phyloP scores from a whole-genome alignment of 2,113 vertebrate species.

The Pampusana beccarii region DNA sequence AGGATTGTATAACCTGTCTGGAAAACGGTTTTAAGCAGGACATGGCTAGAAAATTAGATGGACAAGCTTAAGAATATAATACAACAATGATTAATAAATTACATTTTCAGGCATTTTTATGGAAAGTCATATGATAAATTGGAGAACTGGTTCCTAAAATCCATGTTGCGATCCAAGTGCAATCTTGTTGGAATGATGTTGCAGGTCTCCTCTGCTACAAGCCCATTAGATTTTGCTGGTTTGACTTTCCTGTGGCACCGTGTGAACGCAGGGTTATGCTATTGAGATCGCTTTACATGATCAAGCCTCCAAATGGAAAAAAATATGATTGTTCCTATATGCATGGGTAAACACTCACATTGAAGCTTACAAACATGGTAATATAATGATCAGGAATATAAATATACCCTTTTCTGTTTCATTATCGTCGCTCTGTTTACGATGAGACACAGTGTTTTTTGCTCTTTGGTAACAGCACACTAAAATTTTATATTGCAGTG shows the following conservation, averaged over 20 bases:
- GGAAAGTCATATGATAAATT: not conserved
- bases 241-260: not conserved
- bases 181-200: not conserved
- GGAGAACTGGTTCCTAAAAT: not conserved
- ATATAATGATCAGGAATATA: not conserved
- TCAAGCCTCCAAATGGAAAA: not conserved
- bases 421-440: not conserved
- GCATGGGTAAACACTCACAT: not conserved
- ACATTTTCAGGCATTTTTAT: not conserved
- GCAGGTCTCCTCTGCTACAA: not conserved
- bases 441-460: not conserved
- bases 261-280: not conserved
- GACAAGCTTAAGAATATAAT: not conserved
- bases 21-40: not conserved
- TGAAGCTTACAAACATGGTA: not conserved
- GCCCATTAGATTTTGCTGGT: not conserved
- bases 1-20: not conserved
- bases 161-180: rapidly evolving
- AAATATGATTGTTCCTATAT: not conserved
- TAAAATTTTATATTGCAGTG: not conserved
- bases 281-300: not conserved
- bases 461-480: not conserved
- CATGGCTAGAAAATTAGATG: not conserved
- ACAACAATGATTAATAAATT: not conserved
- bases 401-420: not conserved